Conservation (phyloP, 2,797 vertebrate species). For the Orientallactaga sibirica region DNA sequence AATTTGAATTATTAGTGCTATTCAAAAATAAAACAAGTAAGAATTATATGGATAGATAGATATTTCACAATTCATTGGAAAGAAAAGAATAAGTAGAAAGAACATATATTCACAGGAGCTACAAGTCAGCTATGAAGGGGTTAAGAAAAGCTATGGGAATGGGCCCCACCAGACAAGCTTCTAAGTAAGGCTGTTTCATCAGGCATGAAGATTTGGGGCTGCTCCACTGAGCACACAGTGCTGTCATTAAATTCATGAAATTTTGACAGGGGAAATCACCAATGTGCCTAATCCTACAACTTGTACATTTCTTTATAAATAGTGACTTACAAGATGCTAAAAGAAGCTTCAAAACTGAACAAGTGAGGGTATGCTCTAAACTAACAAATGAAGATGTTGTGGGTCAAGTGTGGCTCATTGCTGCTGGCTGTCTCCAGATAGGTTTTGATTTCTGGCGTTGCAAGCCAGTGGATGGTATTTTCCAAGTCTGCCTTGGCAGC, state of each 20-base stretch:
- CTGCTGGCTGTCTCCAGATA: background rate
- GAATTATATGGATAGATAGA: background rate
- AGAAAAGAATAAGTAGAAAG: constrained; percentile 32
- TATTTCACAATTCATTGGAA: constrained; percentile 20
- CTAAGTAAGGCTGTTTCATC: background rate
- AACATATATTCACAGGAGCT: background rate
- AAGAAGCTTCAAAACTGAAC: constrained; percentile 11
- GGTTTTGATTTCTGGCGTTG: background rate
- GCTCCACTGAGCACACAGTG: background rate
- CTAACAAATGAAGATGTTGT: background rate
- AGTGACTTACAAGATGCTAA: constrained; percentile 48
- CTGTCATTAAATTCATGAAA: constrained; percentile 59
- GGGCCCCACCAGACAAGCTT: background rate
- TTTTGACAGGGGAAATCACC: constrained; percentile 47
- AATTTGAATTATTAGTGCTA: background rate
- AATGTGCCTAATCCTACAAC: background rate
- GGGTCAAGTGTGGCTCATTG: background rate
- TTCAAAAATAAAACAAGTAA: background rate
- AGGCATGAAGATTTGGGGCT: constrained; percentile 28
- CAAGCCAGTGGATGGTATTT: background rate
- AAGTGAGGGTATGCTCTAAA: background rate
- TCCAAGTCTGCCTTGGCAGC: constrained; percentile 1
- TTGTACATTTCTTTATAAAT: constrained; percentile 27
- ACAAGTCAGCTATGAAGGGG: background rate
- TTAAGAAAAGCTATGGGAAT: background rate